Percentiles rank a stretch among this genome's conserved stretches.
Evolutionary conservation across 2,113 vertebrate species (phyloP).

Genomic region (Chauna torquata): DNA sequence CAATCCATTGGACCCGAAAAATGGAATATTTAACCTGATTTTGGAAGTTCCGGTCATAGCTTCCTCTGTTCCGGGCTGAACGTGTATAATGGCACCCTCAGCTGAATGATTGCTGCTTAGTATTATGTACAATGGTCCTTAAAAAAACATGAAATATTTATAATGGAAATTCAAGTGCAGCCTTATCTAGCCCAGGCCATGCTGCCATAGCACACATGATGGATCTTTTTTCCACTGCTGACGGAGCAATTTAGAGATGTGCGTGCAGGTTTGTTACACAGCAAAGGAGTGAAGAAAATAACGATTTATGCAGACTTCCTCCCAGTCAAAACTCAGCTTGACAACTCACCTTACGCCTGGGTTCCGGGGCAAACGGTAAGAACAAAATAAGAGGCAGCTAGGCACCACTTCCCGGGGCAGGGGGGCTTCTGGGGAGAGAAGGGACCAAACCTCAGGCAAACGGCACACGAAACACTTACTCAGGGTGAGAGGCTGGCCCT

Average conservation of each 20-base stretch:
- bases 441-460: no score
- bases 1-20: neutral
- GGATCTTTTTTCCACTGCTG: neutral
- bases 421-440: no score
- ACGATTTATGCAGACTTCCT: neutral
- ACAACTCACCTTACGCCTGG: neutral
- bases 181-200: neutral
- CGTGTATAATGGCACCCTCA: accelerated
- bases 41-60: neutral
- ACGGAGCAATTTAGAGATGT: neutral
- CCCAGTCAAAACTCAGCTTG: neutral
- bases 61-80: neutral
- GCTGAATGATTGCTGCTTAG: neutral
- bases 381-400: neutral
- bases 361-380: neutral
- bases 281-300: neutral
- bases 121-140: neutral
- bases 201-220: neutral
- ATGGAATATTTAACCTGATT: accelerated
- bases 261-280: neutral
- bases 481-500: no score
- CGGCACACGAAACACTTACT: no score
- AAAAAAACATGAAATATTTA: neutral
- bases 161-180: neutral
- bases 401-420: no score